Evolutionary conservation across 2,113 vertebrate species (phyloP).

Genomic region (Motacilla alba): DNA sequence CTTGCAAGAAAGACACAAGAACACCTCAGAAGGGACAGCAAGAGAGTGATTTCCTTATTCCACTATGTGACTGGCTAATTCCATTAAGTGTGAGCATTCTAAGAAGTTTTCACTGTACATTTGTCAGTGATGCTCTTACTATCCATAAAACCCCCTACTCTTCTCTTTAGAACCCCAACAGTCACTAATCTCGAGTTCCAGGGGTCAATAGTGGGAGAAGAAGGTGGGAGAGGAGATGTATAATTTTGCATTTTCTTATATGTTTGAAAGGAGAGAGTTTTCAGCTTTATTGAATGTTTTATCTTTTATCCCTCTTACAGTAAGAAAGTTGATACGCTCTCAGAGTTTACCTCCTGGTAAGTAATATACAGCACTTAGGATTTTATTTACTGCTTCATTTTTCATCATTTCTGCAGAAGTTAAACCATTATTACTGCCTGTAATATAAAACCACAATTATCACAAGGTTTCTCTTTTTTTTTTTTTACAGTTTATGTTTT

Average conservation of each 20-base stretch:
- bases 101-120: not conserved
- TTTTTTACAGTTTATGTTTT: not conserved
- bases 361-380: not conserved
- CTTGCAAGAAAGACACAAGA: not conserved
- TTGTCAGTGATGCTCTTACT: not conserved
- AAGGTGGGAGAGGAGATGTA: not conserved
- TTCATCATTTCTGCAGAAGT: not conserved
- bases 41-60: not conserved
- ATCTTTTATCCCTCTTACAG: conserved; percentile 4
- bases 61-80: not conserved
- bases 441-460: not conserved
- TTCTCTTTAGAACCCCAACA: not conserved
- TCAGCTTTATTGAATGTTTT: conserved; percentile 12
- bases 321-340: not conserved
- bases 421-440: not conserved
- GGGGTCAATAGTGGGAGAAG: not conserved
- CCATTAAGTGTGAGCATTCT: not conserved
- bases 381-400: conserved; percentile 4
- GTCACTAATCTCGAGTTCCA: not conserved
- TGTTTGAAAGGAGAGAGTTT: not conserved
- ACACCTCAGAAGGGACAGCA: not conserved
- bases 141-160: not conserved
- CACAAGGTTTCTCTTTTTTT: not conserved
- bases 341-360: not conserved
- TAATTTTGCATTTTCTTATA: not conserved